Evolutionary conservation across 2,888 invertebrate genomes (phyloP), one percentile per base, ranked within the genome.

Genomic region (Andrena bicolor): DNA sequence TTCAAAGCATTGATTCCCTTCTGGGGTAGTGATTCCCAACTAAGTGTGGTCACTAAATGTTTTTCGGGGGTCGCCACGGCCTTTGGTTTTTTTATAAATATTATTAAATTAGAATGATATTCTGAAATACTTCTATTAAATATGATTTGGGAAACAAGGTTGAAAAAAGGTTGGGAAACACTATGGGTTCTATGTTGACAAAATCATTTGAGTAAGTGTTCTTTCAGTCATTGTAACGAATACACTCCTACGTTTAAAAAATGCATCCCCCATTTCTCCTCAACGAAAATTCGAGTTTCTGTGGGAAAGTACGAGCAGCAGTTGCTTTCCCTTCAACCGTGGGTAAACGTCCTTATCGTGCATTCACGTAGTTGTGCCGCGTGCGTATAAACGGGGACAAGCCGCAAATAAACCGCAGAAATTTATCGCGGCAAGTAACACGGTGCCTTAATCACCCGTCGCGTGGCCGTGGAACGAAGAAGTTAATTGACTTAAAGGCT

Each of bases 391-490:
- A n/a, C 53, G 73, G 70, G 65, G 65, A 73, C 72, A 76, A 65
- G 49, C 82, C 69, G 82, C 86, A 84, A 89, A 88, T 89, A 86
- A 86, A 86, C 87, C 84, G 86, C 85, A 77, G 86, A 87, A 89
- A 87, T 87, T 88, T 89, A 88, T 88, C 84, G 87, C 81, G 85
- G 58, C 76, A 76, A 85, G 87, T 85, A 84, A 86, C 86, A 88
- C 85, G 84, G 80, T 77, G 80, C 86, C 78, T 80, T 82, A 86
- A 87, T 86, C 89, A 83, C 87, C 86, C 83, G 87, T 87, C 85
- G 82, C 80, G 72, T 60, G 82, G 81, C 49, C 68, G 83, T 35
- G 66, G 69, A 69, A 79, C 74, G 84, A 82, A 71, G 79, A 88
- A 89, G 84, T 88, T 86, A 87, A 86, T 87, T 86, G 85, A 86